Conservation (phyloP, 1,140 invertebrate species). For the Bombus haemorrhoidalis region DNA sequence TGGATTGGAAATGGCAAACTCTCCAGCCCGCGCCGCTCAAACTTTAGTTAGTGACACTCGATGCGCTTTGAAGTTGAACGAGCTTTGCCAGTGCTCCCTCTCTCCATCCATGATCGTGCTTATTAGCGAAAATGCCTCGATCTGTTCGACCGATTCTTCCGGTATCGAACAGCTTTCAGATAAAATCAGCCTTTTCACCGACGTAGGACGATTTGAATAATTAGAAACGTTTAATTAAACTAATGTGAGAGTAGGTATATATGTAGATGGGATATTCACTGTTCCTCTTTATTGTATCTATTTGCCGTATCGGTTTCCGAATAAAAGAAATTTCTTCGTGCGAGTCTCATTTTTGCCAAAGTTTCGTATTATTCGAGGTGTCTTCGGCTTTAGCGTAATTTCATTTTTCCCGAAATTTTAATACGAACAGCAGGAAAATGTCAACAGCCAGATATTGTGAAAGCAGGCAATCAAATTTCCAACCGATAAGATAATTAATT, state of each 20-base stretch:
- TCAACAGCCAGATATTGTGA: too few species aligned
- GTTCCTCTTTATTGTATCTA: too few species aligned
- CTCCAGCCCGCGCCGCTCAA: slow-evolving; percentile 49
- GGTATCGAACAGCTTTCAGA: not conserved
- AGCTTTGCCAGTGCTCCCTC: slow-evolving; percentile 58
- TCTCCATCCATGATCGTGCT: slow-evolving; percentile 74
- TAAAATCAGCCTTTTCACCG: not conserved
- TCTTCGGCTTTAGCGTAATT: too few species aligned
- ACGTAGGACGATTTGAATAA: not conserved
- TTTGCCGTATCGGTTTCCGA: too few species aligned
- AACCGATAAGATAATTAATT: too few species aligned
- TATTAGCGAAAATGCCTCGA: slow-evolving; percentile 74
- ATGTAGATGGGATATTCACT: too few species aligned
- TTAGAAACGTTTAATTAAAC: not conserved
- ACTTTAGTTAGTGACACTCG: slow-evolving; percentile 81
- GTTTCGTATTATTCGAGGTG: too few species aligned
- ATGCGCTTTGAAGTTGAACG: slow-evolving; percentile 77
- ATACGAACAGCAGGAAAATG: too few species aligned
- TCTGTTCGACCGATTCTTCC: slow-evolving; percentile 5
- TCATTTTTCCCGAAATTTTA: too few species aligned
- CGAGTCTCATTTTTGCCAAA: too few species aligned
- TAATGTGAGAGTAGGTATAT: not conserved
- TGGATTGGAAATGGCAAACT: slow-evolving; percentile 79
- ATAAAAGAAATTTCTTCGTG: too few species aligned
- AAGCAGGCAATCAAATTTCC: too few species aligned